Base-by-base conservation (phyloP, 1,140 invertebrate genomes). In the Bombus huntii region DNA sequence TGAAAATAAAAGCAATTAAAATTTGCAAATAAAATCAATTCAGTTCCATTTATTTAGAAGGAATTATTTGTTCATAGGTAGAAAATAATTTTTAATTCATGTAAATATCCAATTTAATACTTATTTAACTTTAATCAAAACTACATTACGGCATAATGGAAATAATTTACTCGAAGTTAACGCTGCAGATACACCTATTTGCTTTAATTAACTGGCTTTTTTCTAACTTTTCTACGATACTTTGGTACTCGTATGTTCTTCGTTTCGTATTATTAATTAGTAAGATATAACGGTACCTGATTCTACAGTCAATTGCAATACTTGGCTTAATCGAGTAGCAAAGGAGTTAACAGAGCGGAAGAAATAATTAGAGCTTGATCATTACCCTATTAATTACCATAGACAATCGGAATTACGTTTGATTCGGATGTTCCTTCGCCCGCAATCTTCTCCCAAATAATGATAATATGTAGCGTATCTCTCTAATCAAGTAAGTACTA, bases 271-370 rank as follows among this genome's bases (percentile, higher is more conserved):
- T 77, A 80, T 83, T 44, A 81, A 74, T 84, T 88, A 70, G 76
- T 47, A 34, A 18, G 13, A 34, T 25, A 44, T 90, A 90, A 90
- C 89, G 88, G 89, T 82, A 78, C 53, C 80, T 62, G 47, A n/a
- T 44, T 39, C 65, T 71, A 83, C 53, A 75, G 62, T 82, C 83
- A 83, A 73, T 70, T 31, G 62, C 77, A 65, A 75, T 59, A 59
- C 22, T 34, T 34, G n/a, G 85, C 44, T 90, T 89, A 90, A 90
- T 90, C 81, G 89, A 87, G 66, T 73, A 77, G 47, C 65, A 70
- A 78, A 72, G 62, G 65, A 86, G 78, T 83, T 72, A 89, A 89
- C 72, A 81, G 70, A 57, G 76, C 62, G 57, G 72, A 77, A 81
- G 83, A 53, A 62, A 39, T 75, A 81, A 89, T 86, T 79, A 83